A percentile compares a stretch with the other conserved stretches of the same genome.
Conservation (phyloP, 2,888 invertebrate species). For the Apodemia zela region DNA sequence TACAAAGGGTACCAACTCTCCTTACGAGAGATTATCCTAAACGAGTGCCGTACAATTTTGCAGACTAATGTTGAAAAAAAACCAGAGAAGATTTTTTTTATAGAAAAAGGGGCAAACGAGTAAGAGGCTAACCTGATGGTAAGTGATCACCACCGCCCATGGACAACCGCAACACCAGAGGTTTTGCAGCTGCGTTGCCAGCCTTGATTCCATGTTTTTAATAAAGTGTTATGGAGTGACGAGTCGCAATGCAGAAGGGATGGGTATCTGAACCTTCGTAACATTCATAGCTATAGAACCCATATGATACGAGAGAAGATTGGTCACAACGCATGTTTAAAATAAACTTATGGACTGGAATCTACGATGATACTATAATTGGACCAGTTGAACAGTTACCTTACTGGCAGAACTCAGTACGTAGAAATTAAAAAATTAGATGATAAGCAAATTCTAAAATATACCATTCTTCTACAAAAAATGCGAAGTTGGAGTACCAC, state of each 20-base stretch:
- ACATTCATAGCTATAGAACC: not conserved
- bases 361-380: not conserved
- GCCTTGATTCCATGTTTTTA: not conserved
- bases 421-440: too few species aligned
- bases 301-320: not conserved
- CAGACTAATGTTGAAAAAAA: not conserved
- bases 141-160: too few species aligned
- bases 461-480: too few species aligned
- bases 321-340: not conserved
- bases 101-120: too few species aligned
- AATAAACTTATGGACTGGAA: not conserved
- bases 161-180: too few species aligned
- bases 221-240: not conserved
- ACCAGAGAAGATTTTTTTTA: too few species aligned
- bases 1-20: slow-evolving; percentile 7
- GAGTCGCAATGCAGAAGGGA: not conserved
- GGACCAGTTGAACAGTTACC: not conserved
- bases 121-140: too few species aligned
- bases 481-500: too few species aligned
- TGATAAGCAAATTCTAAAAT: too few species aligned
- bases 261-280: not conserved
- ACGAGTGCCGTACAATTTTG: not conserved
- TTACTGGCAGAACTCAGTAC: too few species aligned
- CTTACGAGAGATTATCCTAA: not conserved
- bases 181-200: too few species aligned